Evolutionary conservation across 2,888 invertebrate genomes (phyloP), one percentile per base, ranked within the genome.

Genomic region (Eugnorisma glareosa): DNA sequence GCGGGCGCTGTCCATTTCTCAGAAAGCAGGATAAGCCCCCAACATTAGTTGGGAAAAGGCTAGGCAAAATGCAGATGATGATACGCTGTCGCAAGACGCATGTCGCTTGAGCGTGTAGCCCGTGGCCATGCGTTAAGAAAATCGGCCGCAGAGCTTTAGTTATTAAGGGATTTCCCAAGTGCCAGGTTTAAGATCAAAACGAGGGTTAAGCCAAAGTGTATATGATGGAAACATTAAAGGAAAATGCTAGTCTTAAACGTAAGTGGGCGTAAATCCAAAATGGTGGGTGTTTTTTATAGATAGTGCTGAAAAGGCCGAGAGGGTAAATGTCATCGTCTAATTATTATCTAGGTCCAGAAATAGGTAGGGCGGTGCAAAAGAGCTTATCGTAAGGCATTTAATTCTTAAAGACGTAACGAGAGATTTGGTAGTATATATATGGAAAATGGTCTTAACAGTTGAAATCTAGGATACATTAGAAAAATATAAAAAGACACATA

Each of bases 381-480:
- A 31, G 67, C 15, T n/a, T 45, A 11, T 69, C 37, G 15, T 15
- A 43, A 10, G 1, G 74, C 35, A 48, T 81, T 81, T n/a, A n/a
- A n/a, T 59, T 24, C 6, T 45, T 21, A 18, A n/a, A n/a, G 21
- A 21, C 15, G 5, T 71, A 40, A 71, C 18, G n/a, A 57, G 2
- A 57, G 10, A 24, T 59, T 15, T 51, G 11, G 3, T 48, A 3
- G n/a, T 28, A n/a, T n/a, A n/a, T n/a, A 24, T 45, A 31, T n/a
- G 1, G 15, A 8, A 24, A 11, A 40, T 28, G 6, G 13, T 31
- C 18, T 69, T 18, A 70, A 11, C 43, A n/a, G 18, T n/a, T 31
- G 31, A 35, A 70, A n/a, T 71, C 7, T 18, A 35, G 11, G 70
- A n/a, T 35, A 21, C 18, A 21, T 61, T 3, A 57, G 7, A 57